Base-by-base conservation (phyloP, 2,888 invertebrate genomes). In the Aleiodes alternator region DNA sequence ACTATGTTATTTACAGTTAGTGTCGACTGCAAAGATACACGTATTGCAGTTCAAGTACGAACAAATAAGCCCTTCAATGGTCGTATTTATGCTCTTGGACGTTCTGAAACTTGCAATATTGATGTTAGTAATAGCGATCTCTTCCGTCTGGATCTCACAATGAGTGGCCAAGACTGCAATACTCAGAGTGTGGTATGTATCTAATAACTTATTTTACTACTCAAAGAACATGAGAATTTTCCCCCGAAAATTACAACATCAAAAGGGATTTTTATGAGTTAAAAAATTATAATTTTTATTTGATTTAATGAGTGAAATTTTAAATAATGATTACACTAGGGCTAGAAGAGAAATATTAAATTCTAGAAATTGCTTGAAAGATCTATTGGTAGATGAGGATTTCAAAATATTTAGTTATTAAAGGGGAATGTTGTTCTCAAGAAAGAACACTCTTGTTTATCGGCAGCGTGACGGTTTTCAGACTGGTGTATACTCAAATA, bases 51-150 rank as follows among this genome's bases (percentile, higher is more conserved):
- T 0, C 96, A 96, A 90, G 97, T 98, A 23, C 93, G 95, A 82
- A 97, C 97, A 51, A 97, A 97, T 90, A 96, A 97, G 86, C 97
- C 97, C 29, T 98, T 98, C 92, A 97, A 97, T 86, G 97, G 97
- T 12, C 94, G 97, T 78, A 97, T 98, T 88, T 98, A 98, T 89
- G 97, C 97, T 23, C 91, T 98, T 84, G 97, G 97, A 51, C 93
- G 97, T 72, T 97, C 97, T 0, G 97, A 97, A 90, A 98, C 97
- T 55, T 98, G 97, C 90, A 97, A 98, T 90, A 96, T 97, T 80
- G 97, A 97, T 88, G 97, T 98, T 23, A 94, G 95, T 86, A 97
- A 97, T 90, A 96, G 96, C 85, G 97, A 97, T 90, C 93, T 96
- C 79, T 98, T 98, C 93, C 93, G 97, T 82, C 92, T 98, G 77